Conservation (phyloP, 2,113 vertebrate genomes). For the Glaucidium brasilianum region DNA sequence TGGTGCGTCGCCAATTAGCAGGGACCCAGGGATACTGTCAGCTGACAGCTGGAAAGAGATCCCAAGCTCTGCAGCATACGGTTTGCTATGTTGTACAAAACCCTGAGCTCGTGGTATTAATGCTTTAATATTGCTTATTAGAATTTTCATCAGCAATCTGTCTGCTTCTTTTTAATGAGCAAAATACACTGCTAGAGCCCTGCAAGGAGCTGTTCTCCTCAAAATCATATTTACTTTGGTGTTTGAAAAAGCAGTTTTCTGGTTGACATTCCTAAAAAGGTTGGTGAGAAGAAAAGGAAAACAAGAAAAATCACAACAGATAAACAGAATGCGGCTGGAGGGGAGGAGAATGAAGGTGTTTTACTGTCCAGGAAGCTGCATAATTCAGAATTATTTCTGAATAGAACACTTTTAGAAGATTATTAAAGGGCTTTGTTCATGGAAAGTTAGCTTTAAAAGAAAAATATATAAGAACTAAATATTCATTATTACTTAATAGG, state of each 20-base stretch:
- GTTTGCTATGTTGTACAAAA: constrained; percentile 24
- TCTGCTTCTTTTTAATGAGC: neutral
- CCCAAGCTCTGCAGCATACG: constrained; percentile 29
- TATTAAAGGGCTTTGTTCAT: neutral
- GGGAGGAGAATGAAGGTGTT: neutral
- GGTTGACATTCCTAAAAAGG: neutral
- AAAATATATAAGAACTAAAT: neutral
- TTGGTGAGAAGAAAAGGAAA: neutral
- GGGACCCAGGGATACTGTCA: constrained; percentile 31
- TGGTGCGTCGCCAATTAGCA: constrained; percentile 51
- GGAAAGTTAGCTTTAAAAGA: neutral
- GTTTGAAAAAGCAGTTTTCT: neutral
- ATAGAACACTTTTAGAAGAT: neutral
- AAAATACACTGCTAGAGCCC: neutral
- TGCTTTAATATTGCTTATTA: constrained; percentile 41
- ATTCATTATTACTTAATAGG: neutral
- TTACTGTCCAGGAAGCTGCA: neutral
- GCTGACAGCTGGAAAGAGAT: constrained; percentile 61
- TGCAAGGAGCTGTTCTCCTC: neutral
- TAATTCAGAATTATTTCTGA: neutral
- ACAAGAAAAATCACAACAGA: neutral
- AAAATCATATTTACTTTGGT: neutral
- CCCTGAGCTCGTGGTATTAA: constrained; percentile 15
- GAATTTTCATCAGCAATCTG: constrained; percentile 41
- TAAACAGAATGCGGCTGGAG: neutral